Conservation (phyloP, 1,140 invertebrate genomes). For the Lordiphosa collinella region DNA sequence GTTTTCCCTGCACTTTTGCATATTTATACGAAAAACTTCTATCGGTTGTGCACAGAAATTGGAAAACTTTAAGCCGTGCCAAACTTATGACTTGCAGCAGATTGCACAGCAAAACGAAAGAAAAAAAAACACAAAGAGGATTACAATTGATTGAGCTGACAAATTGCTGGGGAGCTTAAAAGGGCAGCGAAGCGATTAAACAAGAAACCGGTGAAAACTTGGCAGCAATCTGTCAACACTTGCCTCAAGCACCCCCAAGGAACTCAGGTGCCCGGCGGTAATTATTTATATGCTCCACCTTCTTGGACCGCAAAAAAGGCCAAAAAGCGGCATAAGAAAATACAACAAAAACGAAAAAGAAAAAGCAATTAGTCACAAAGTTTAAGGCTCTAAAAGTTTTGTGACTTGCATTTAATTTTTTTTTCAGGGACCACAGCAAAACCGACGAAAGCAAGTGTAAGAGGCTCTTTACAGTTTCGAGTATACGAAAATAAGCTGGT, state of each 20-base stretch:
- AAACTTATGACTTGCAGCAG: neutral
- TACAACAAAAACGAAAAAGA: constrained; percentile 25
- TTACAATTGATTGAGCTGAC: constrained; percentile 30
- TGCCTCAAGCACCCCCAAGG: constrained; percentile 21
- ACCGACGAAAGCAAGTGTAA: constrained; percentile 10
- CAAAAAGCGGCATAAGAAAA: constrained; percentile 24
- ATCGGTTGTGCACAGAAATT: neutral
- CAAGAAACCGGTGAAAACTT: constrained; percentile 52
- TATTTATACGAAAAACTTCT: neutral
- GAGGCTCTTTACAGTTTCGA: neutral
- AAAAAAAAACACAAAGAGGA: neutral
- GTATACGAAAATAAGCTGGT: neutral
- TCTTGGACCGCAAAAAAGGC: constrained; percentile 39
- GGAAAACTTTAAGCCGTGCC: neutral
- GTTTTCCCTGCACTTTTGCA: neutral
- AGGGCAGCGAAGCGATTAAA: constrained; percentile 58
- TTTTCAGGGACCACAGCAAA: neutral
- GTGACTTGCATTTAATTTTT: constrained; percentile 56
- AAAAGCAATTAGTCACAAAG: constrained; percentile 72
- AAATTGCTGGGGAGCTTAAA: neutral
- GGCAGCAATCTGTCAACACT: constrained; percentile 73
- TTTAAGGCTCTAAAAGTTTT: constrained; percentile 50
- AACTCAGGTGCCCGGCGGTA: constrained; percentile 49
- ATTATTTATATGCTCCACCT: constrained; percentile 50
- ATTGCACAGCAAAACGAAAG: too few species aligned